These are phyloP conservation scores for Sparidentex hasta DNA, from an alignment of 2,797 vertebrate genomes.

Conservation along the genomic window DNA sequence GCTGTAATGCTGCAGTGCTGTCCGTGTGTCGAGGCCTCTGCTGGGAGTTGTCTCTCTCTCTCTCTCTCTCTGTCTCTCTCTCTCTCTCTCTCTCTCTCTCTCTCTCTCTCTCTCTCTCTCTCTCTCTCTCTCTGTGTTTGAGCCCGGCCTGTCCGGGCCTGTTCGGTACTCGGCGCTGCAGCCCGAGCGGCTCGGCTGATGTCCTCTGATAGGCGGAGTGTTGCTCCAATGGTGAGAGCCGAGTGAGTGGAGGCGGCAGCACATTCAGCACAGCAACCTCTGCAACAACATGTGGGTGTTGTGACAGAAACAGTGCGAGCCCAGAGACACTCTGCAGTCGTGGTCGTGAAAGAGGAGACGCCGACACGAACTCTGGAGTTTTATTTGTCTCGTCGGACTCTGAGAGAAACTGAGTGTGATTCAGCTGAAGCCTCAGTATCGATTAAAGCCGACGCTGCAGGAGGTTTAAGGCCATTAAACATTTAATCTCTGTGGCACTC, in stretches of 20 bases:
- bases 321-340: slow-evolving; percentile 33
- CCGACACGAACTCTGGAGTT: slow-evolving; percentile 16
- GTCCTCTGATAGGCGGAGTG: slow-evolving; percentile 41
- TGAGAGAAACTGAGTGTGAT: not conserved
- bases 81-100: no score
- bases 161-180: slow-evolving; percentile 35
- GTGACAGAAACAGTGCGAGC: slow-evolving; percentile 48
- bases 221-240: slow-evolving; percentile 36
- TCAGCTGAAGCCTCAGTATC: not conserved
- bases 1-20: not conserved
- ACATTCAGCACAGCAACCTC: not conserved
- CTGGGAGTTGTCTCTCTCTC: not conserved
- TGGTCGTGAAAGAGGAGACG: slow-evolving; percentile 10
- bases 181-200: slow-evolving; percentile 13
- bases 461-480: not conserved
- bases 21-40: not conserved
- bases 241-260: slow-evolving; percentile 19
- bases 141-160: slow-evolving; percentile 61
- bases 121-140: slow-evolving; percentile 16
- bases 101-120: no score
- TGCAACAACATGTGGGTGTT: slow-evolving; percentile 58
- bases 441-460: not conserved
- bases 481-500: no score
- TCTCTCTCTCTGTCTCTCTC: not conserved
- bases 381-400: slow-evolving; percentile 9